Conservation (phyloP, 2,888 invertebrate genomes). For the Lithophane semibrunnea region DNA sequence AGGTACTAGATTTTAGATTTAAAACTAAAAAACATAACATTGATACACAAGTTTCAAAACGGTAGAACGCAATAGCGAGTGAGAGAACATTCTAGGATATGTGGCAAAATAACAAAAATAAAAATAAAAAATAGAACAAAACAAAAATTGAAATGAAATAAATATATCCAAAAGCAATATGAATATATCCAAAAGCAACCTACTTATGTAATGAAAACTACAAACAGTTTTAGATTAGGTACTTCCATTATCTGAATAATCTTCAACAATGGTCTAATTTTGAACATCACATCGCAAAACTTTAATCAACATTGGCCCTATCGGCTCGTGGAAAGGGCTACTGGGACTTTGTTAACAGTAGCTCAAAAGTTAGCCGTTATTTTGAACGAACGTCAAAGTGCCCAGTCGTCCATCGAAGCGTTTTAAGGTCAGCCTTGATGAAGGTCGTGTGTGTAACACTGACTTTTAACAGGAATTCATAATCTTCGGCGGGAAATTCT, state of each 20-base stretch:
- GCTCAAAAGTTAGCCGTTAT: constrained; percentile 12
- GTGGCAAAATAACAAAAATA: too few species aligned
- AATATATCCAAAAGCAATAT: too few species aligned
- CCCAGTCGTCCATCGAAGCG: constrained; percentile 14
- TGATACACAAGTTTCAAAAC: too few species aligned
- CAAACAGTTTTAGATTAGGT: background rate
- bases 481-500: background rate
- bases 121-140: too few species aligned
- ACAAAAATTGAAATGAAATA: too few species aligned
- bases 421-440: constrained; percentile 17
- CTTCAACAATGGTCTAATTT: constrained; percentile 4
- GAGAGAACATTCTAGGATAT: too few species aligned
- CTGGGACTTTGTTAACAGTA: constrained; percentile 22
- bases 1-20: too few species aligned
- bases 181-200: background rate
- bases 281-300: background rate
- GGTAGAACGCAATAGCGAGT: too few species aligned
- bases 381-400: constrained; percentile 18
- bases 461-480: constrained; percentile 1
- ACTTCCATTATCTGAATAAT: background rate
- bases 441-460: background rate
- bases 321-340: constrained; percentile 1
- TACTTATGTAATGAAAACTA: background rate
- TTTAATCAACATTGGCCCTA: constrained; percentile 19
- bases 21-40: too few species aligned